A percentile compares a stretch with the other conserved stretches of the same genome.
Evolutionary conservation across 2,113 vertebrate genomes (phyloP).

Genomic region (Halcyon senegalensis): DNA sequence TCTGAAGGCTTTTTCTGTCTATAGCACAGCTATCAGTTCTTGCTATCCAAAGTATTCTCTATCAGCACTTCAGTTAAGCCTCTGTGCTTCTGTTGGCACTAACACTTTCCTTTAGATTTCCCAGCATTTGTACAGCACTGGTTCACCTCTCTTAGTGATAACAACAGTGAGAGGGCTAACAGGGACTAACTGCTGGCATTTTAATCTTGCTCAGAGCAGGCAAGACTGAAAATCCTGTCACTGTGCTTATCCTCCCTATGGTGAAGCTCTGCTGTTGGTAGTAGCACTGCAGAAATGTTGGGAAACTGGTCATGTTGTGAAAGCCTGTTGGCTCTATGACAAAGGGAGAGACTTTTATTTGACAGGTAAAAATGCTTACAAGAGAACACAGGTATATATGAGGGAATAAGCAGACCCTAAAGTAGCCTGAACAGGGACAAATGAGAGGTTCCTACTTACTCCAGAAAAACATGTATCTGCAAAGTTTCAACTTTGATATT

Average conservation of each 20-base stretch:
- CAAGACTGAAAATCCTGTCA: constrained; percentile 28
- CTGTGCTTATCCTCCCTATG: neutral
- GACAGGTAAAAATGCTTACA: constrained; percentile 66
- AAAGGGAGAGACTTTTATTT: constrained; percentile 62
- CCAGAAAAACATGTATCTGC: neutral
- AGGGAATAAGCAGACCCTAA: constrained; percentile 40
- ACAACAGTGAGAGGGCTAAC: constrained; percentile 43
- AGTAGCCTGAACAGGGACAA: neutral
- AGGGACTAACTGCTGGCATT: constrained; percentile 44
- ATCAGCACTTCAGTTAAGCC: constrained; percentile 70
- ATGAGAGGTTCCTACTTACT: neutral
- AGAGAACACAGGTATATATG: constrained; percentile 33
- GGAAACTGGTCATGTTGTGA: neutral
- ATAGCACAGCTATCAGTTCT: constrained; percentile 46
- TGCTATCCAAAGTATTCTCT: constrained; percentile 62
- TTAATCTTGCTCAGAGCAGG: constrained; percentile 45
- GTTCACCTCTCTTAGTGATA: constrained; percentile 56
- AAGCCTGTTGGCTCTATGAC: constrained; percentile 60
- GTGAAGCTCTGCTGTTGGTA: neutral
- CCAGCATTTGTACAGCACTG: constrained; percentile 34
- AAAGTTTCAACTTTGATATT: constrained; percentile 19
- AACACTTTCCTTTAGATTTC: constrained; percentile 59
- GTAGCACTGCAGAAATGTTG: neutral
- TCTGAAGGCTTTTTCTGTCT: constrained; percentile 55
- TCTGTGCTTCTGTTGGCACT: constrained; percentile 49